Evolutionary conservation across 1,140 invertebrate species (phyloP), one percentile per base, ranked within the genome.

Genomic region (Sminthurides bifidus): DNA sequence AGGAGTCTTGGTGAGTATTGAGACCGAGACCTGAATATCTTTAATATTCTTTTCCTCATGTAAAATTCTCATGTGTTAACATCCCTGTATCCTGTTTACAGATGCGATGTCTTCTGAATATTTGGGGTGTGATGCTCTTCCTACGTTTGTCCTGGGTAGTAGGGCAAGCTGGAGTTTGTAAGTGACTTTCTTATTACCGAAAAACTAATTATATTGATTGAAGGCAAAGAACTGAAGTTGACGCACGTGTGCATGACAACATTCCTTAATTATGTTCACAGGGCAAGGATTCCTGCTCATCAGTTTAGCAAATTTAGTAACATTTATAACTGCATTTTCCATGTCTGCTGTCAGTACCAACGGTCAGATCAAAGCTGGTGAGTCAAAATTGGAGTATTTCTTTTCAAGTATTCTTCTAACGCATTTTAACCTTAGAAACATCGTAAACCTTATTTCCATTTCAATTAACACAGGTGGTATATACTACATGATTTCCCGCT

Each of bases 311-410:
- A 74, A 76, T 19, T 50, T 78, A 0, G 78, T 83, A 14, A 63
- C 61, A 3, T 69, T 73, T 2, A 74, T 81, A 17, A 83, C 81
- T 0, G 73, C 79, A 0, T 68, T 82, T 10, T 81, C 79, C 3
- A 82, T 81, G 74, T 79, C 78, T 26, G 81, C 81, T 14, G 82
- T 83, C 31, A 79, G 77, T 62, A 83, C 81, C 10, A 83, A 83
- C 54, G 72, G 72, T 29, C 64, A 67, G 52, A 73, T 73, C 44
- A 71, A 72, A 68, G 71, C 67, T 68, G 71, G 52, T 54, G 30
- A 44, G 52, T 52, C 5, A 3, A 52, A 6, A 12, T 67, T 68
- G 23, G 14, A 40, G 19, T 4, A 50, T 15, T 50, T 14, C n/a
- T 37, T 37, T 12, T 12, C 33, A 37, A 37, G 17, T 37, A 17